Conservation (phyloP, 2,113 vertebrate genomes). For the Montifringilla adamsi region DNA sequence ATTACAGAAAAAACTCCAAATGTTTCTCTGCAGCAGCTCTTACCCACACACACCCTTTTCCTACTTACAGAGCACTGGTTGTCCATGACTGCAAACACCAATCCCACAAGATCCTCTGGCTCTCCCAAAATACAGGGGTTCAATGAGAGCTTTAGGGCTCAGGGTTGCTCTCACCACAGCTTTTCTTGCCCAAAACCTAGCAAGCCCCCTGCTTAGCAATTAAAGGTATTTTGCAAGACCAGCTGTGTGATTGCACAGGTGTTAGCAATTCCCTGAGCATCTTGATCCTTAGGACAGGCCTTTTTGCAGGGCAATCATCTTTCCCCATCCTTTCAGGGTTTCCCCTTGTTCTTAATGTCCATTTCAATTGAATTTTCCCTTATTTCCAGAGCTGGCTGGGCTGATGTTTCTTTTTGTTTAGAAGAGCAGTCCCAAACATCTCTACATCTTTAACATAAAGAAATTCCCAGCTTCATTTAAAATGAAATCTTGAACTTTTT, state of each 20-base stretch:
- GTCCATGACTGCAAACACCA: background rate
- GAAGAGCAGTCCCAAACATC: background rate
- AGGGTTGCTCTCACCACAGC: background rate
- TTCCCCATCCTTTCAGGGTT: background rate
- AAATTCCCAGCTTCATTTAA: background rate
- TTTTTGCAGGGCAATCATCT: background rate
- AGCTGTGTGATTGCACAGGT: background rate
- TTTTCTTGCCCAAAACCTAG: accelerated
- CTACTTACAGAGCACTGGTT: background rate
- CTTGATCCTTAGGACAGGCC: background rate
- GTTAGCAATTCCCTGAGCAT: background rate
- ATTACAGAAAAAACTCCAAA: background rate
- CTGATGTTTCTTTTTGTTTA: background rate
- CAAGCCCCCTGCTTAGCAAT: background rate
- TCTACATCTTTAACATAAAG: background rate
- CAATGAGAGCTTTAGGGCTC: accelerated
- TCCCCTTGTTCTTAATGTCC: background rate
- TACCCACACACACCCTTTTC: background rate
- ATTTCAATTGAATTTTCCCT: background rate
- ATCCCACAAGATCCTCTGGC: accelerated
- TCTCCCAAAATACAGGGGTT: accelerated
- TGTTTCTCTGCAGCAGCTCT: background rate
- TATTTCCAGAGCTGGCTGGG: background rate
- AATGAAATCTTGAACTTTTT: background rate
- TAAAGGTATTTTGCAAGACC: background rate